These are phyloP conservation scores for Aurelia coerulea DNA, from an alignment of 30 jellyfish, hydroid and myxozoan species.

Conservation along the genomic window DNA sequence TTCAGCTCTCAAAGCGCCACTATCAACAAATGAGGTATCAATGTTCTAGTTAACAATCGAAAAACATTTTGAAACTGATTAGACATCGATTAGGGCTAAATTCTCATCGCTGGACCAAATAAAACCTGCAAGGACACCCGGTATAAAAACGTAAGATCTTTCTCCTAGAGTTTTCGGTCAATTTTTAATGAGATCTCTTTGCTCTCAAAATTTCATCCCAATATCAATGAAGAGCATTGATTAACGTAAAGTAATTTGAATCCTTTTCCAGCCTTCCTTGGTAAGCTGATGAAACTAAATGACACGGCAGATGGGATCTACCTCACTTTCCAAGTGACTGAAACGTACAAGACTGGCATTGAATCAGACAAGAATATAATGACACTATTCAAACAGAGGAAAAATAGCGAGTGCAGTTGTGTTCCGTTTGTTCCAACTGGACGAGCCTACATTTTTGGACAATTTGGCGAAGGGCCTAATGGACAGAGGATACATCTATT, in stretches of 20 bases:
- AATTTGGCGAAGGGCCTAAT: slow-evolving; percentile 13
- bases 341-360: slow-evolving; percentile 22
- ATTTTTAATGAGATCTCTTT: no score
- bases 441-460: slow-evolving; percentile 49
- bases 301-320: slow-evolving; percentile 53
- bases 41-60: no score
- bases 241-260: background rate
- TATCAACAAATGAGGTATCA: no score
- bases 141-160: no score
- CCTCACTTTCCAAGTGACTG: slow-evolving; percentile 47
- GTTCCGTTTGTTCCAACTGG: slow-evolving; percentile 67
- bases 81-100: no score
- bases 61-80: no score
- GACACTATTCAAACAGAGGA: slow-evolving; percentile 35
- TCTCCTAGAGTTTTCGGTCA: no score
- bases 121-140: no score
- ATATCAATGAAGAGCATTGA: background rate
- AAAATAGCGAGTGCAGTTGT: slow-evolving; percentile 50
- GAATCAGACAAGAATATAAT: slow-evolving; percentile 12
- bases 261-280: slow-evolving; percentile 59
- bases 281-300: slow-evolving; percentile 35
- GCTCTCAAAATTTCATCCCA: no score
- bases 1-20: no score
- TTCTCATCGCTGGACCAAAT: no score
- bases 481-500: slow-evolving; percentile 8